A percentile compares a stretch with the other conserved stretches of the same genome.
Evolutionary conservation across 2,888 invertebrate genomes (phyloP).

Genomic region (Cryptocephalus primarius): DNA sequence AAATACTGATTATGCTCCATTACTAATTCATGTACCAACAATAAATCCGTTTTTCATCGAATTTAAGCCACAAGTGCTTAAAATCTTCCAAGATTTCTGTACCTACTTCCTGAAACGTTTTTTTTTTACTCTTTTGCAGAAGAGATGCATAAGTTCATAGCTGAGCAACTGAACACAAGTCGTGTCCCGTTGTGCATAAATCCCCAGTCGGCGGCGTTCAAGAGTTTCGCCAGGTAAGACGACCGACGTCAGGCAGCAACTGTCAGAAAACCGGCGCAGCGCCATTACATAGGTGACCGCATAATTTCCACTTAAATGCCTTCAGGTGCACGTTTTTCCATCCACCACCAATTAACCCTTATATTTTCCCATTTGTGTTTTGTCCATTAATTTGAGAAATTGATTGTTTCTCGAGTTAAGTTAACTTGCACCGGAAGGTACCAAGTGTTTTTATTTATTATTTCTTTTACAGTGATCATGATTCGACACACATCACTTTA

Average conservation of each 20-base stretch:
- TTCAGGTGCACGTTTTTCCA: slow-evolving; percentile 32
- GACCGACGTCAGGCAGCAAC: slow-evolving; percentile 12
- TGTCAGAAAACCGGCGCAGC: slow-evolving; percentile 33
- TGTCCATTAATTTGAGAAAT: neutral
- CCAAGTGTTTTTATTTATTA: slow-evolving; percentile 26
- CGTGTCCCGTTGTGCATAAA: slow-evolving; percentile 98
- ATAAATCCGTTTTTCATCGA: no score
- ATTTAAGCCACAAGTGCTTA: no score
- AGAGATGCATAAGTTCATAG: slow-evolving; percentile 98
- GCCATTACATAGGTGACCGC: slow-evolving; percentile 42
- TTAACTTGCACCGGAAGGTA: slow-evolving; percentile 32
- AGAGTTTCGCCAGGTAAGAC: slow-evolving; percentile 99
- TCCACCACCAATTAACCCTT: neutral
- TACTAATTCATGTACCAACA: no score
- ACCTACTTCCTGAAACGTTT: neutral
- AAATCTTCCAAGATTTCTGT: no score
- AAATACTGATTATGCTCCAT: no score
- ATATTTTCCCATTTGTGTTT: neutral
- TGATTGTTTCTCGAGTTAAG: neutral
- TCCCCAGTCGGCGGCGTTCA: slow-evolving; percentile 98
- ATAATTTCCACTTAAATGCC: slow-evolving; percentile 23
- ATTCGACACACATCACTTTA: slow-evolving; percentile 10
- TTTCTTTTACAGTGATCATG: slow-evolving; percentile 9
- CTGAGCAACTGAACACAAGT: slow-evolving; percentile 89
- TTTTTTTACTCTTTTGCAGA: slow-evolving; percentile 49